phyloP scores from a whole-genome alignment of 2,113 vertebrate genomes.

The Eidolon helvum region DNA sequence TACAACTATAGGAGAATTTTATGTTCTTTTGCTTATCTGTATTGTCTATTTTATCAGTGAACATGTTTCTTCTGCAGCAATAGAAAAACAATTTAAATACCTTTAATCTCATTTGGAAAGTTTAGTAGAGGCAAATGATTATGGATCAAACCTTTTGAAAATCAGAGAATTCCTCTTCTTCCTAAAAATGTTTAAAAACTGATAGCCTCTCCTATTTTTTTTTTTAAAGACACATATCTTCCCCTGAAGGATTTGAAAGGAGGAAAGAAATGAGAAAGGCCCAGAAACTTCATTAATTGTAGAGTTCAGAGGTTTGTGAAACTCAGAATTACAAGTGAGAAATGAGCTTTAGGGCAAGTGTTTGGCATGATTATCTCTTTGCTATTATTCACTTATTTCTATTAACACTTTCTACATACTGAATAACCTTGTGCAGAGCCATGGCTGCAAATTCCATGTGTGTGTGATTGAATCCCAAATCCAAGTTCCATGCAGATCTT shows the following conservation, averaged over 20 bases:
- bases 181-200: background rate
- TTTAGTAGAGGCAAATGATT: background rate
- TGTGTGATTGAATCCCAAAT: background rate
- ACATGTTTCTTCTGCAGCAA: background rate
- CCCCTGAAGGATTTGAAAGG: background rate
- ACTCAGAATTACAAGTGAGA: background rate
- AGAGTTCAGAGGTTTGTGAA: background rate
- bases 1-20: background rate
- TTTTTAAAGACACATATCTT: background rate
- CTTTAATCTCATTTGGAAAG: background rate
- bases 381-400: background rate
- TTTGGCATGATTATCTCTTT: background rate
- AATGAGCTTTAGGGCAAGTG: background rate
- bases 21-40: background rate
- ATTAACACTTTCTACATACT: background rate
- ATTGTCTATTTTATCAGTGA: background rate
- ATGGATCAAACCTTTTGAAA: constrained; percentile 6
- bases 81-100: background rate
- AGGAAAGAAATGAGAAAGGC: background rate
- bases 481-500: background rate
- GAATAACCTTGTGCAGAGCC: background rate
- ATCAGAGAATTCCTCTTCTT: background rate
- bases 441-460: background rate
- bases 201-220: background rate
- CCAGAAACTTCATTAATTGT: background rate